Base-by-base conservation (phyloP, 1,140 invertebrate genomes). In the Aphelinus certus region DNA sequence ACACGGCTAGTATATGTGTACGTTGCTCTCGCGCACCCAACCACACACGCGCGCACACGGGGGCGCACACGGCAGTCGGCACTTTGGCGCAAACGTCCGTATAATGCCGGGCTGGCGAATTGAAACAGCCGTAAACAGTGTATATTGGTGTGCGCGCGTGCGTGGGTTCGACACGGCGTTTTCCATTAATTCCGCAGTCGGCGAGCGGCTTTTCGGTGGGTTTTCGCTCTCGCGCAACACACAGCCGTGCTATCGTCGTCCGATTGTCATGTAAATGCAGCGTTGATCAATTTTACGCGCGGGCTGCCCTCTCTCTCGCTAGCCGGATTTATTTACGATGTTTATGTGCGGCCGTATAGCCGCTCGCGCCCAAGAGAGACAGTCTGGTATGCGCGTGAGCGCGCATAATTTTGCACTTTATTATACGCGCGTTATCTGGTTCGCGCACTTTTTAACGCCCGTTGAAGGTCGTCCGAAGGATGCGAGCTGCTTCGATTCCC, bases 201-300 rank as follows among this genome's bases (percentile, higher is more conserved):
- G 42, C 58, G 26, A 26, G 26, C 10, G 7, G 43, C 60, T 63
- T 71, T 64, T 49, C 70, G 26, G 60, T 57, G 43, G 61, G 64
- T 71, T 56, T 42, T 64, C n/a, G 26, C 45, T 6, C 26, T 43
- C 3, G 63, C 6, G 0, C 26, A 26, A 26, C 26, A 26, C 26
- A 26, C 26, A 49, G 65, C 7, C 1, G 1, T 7, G 49, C 48
- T 51, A 6, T 9, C 10, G 2, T 26, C 61, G 49, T 42, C 1
- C 68, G 58, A 71, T 71, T 64, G 3, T 64, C 70, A 57, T 64
- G 70, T 56, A 71, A 71, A 71, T 64, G 61, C 61, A 2, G 26
- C 26, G 26, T 26, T 26, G 6, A 48, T 64, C 70, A 49, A 71
- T 64, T 64, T 71, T 64, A 55, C 61, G 70, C 61, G 7, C 3